Percentiles rank a stretch among this genome's conserved stretches.
Evolutionary conservation across 2,888 invertebrate genomes (phyloP).

Genomic region (Amorpha juglandis): DNA sequence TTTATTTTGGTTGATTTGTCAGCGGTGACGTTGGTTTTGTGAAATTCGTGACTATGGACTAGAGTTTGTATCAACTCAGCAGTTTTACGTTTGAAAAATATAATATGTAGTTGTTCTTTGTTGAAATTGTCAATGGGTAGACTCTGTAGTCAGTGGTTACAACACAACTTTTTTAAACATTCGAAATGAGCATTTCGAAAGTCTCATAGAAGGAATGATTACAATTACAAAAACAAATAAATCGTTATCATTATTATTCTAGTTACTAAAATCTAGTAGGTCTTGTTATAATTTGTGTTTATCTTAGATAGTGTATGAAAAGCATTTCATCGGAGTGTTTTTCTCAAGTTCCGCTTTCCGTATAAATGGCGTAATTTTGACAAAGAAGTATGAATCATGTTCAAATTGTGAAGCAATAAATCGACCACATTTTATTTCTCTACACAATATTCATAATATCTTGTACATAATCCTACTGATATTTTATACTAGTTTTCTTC

Average conservation of each 20-base stretch:
- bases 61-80: neutral
- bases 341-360: neutral
- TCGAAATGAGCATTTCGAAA: too few relatives aligned
- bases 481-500: too few relatives aligned
- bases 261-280: too few relatives aligned
- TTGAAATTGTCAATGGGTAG: too few relatives aligned
- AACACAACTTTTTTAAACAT: neutral
- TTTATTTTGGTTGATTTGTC: slow-evolving; percentile 23
- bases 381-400: neutral
- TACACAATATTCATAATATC: too few relatives aligned
- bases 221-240: neutral
- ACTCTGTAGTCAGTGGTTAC: too few relatives aligned
- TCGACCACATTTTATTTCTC: neutral
- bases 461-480: too few relatives aligned
- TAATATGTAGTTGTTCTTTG: neutral
- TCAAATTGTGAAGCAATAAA: neutral
- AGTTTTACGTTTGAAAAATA: neutral
- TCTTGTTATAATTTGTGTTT: slow-evolving; percentile 5
- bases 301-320: slow-evolving; percentile 9
- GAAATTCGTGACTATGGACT: neutral
- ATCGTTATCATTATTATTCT: neutral
- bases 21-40: slow-evolving; percentile 5
- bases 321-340: neutral
- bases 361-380: neutral
- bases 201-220: too few relatives aligned